These are phyloP conservation scores for Lagria hirta DNA, from an alignment of 2,888 invertebrate species.

Conservation along the genomic window DNA sequence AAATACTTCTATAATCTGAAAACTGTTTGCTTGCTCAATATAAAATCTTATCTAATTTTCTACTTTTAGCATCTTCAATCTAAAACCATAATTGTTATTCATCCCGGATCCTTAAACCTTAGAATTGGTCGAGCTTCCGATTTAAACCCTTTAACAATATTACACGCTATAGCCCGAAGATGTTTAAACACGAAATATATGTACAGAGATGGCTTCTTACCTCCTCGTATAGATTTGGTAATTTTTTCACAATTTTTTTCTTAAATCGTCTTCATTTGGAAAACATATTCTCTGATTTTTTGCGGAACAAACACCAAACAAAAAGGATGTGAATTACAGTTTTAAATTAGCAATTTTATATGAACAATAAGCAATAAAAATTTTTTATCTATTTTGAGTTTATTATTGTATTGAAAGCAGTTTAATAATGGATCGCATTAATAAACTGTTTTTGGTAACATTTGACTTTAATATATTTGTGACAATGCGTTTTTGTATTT, in stretches of 20 bases:
- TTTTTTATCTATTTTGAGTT: too few relatives aligned
- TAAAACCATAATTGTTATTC: slow-evolving; percentile 87
- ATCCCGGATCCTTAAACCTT: slow-evolving; percentile 88
- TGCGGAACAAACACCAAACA: too few relatives aligned
- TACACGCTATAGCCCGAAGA: slow-evolving; percentile 83
- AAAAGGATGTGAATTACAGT: too few relatives aligned
- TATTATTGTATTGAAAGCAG: too few relatives aligned
- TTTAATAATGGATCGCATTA: too few relatives aligned
- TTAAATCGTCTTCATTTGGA: too few relatives aligned
- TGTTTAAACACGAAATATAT: slow-evolving; percentile 54
- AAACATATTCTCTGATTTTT: not conserved
- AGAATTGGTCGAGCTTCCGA: slow-evolving; percentile 91
- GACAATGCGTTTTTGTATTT: too few relatives aligned
- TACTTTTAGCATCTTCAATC: slow-evolving; percentile 58
- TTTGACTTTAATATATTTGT: too few relatives aligned
- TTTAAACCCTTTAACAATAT: slow-evolving; percentile 77
- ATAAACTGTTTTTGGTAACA: too few relatives aligned
- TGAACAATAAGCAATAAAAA: too few relatives aligned
- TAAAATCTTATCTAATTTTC: slow-evolving; percentile 1
- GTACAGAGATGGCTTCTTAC: slow-evolving; percentile 57
- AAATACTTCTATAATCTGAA: too few relatives aligned
- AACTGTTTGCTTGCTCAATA: not conserved
- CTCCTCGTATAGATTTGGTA: slow-evolving; percentile 63
- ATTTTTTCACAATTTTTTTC: slow-evolving; percentile 13
- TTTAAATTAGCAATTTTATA: too few relatives aligned